phyloP scores from a whole-genome alignment of 2,888 invertebrate species.

The Timema cristinae region DNA sequence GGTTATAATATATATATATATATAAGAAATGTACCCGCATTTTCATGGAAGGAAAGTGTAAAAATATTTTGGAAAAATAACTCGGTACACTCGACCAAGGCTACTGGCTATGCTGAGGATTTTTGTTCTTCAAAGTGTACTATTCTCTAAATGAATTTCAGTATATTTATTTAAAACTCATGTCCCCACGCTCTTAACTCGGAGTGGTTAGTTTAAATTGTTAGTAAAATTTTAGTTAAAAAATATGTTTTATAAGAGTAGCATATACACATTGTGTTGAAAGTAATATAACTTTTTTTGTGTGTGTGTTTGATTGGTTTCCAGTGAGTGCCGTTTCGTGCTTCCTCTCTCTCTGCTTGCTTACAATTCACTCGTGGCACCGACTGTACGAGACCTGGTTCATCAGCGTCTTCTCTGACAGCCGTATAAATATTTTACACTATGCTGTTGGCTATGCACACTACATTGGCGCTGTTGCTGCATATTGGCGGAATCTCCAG shows the following conservation, averaged over 20 bases:
- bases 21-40: no score
- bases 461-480: slow-evolving; percentile 66
- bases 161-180: not conserved
- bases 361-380: slow-evolving; percentile 66
- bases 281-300: slow-evolving; percentile 23
- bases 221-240: not conserved
- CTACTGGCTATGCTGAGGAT: no score
- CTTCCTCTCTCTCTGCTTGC: slow-evolving; percentile 56
- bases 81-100: no score
- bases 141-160: not conserved
- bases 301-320: slow-evolving; percentile 35
- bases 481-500: slow-evolving; percentile 66
- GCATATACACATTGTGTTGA: slow-evolving; percentile 10
- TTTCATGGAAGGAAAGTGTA: no score
- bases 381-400: slow-evolving; percentile 77
- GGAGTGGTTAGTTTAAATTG: no score
- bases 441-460: slow-evolving; percentile 73
- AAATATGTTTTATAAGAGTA: slow-evolving; percentile 1
- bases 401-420: slow-evolving; percentile 75
- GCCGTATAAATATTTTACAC: slow-evolving; percentile 73
- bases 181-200: no score
- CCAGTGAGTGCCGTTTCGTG: slow-evolving; percentile 58
- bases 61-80: no score
- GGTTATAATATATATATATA: no score
- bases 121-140: not conserved